A percentile compares a stretch with the other conserved stretches of the same genome.
Evolutionary conservation across 2,113 vertebrate genomes (phyloP).

Genomic region (Mellivora capensis): DNA sequence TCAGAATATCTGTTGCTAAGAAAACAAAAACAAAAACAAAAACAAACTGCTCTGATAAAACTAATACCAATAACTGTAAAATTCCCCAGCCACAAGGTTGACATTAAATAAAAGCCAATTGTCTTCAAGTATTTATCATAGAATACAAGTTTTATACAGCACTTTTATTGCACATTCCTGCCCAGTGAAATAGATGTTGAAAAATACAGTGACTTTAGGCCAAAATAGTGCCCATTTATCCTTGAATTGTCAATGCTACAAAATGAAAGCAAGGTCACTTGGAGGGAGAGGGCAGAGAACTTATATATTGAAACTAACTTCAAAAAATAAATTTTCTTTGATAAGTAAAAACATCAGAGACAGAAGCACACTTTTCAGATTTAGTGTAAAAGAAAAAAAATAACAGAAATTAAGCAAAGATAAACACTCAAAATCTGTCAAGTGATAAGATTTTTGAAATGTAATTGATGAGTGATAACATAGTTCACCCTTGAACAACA

Average conservation of each 20-base stretch:
- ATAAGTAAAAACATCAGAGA: not conserved
- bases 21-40: not conserved
- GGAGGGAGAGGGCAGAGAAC: not conserved
- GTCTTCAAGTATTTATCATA: constrained; percentile 4
- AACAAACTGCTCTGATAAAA: not conserved
- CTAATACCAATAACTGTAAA: not conserved
- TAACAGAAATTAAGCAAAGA: not conserved
- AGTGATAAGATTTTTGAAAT: not conserved
- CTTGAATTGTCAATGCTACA: constrained; percentile 39
- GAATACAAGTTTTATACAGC: constrained; percentile 24
- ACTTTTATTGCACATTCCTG: not conserved
- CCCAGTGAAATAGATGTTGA: constrained; percentile 37
- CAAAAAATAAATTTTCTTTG: not conserved
- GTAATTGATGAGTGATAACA: not conserved
- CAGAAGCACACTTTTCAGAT: not conserved
- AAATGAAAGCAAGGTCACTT: not conserved
- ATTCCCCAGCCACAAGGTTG: not conserved
- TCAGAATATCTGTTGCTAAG: constrained; percentile 1
- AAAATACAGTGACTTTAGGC: constrained; percentile 44
- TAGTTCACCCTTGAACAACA: not conserved
- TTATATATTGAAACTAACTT: not conserved
- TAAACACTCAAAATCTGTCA: not conserved
- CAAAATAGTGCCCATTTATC: constrained; percentile 37
- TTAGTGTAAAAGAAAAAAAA: not conserved
- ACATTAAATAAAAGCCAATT: constrained; percentile 46